A percentile compares a stretch with the other conserved stretches of the same genome.
Evolutionary conservation across 2,888 invertebrate species (phyloP).

Genomic region (Ennomos fuscantarius): DNA sequence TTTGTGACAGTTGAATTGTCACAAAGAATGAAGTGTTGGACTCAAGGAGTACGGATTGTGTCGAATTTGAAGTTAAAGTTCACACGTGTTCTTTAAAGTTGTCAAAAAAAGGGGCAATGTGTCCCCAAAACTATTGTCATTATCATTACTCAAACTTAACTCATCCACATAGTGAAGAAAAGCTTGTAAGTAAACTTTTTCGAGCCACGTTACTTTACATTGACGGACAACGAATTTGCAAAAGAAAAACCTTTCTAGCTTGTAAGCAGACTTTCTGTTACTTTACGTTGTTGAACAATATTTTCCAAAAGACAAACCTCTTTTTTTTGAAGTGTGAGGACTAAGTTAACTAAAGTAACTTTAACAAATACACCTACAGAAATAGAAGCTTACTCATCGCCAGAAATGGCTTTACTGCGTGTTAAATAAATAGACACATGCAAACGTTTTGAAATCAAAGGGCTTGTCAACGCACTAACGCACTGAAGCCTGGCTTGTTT

Average conservation of each 20-base stretch:
- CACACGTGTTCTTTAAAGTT: constrained; percentile 73
- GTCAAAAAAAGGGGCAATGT: constrained; percentile 56
- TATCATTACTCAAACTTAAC: not conserved
- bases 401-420: constrained; percentile 37
- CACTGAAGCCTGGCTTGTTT: constrained; percentile 49
- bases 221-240: too few relatives aligned
- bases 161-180: too few relatives aligned
- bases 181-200: too few relatives aligned
- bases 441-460: constrained; percentile 71
- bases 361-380: constrained; percentile 43
- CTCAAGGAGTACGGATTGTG: constrained; percentile 53
- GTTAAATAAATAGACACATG: constrained; percentile 54
- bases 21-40: constrained; percentile 60
- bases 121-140: constrained; percentile 37
- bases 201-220: too few relatives aligned
- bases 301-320: too few relatives aligned
- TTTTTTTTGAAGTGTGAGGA: constrained; percentile 2
- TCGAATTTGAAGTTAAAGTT: constrained; percentile 69
- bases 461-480: constrained; percentile 58
- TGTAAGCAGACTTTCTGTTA: too few relatives aligned
- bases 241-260: too few relatives aligned
- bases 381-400: constrained; percentile 51
- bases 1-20: constrained; percentile 81
- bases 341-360: constrained; percentile 4
- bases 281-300: too few relatives aligned